Base-by-base conservation (phyloP, 2,888 invertebrate genomes). In the Apodemia zela region DNA sequence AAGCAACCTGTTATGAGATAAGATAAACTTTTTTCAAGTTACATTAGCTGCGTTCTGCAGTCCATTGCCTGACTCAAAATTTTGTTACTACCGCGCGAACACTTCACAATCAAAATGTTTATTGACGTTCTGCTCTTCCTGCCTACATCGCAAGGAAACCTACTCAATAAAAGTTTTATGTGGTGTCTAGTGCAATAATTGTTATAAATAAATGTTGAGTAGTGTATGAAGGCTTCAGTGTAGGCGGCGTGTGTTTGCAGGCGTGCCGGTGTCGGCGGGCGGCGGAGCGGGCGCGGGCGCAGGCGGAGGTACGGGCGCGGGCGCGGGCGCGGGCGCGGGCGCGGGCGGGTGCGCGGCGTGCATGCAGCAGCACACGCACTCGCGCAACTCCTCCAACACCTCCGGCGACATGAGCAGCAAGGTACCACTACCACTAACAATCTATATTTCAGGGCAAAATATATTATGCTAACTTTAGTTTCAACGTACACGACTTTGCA, bases 361-460 rank as follows among this genome's bases (percentile, higher is more conserved):
- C 71, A 70, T 80, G 72, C 84, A 85, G 74, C 85, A 85, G 72
- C 93, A 92, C 75, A 94, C 94, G 67, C 95, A 95, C 88, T 95
- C 95, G 64, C 87, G 96, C 72, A 95, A 95, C 92, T 95, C 95
- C 72, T 95, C 95, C 81, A 95, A 95, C 89, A 95, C 95, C 79
- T 94, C 93, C 60, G 91, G 89, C 5, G 92, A 92, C 70, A 88
- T 89, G 88, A 90, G 92, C 79, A 92, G 92, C 75, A 92, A 92
- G 85, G 92, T 90, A 67, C 25, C 60, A 15, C 3, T 17, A 35
- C 11, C 57, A 35, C 18, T 15, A 33, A 33, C 7, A 7, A 8
- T 33, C 8, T 33, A 8, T 8, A 8, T 33, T 33, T 33, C 8
- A 33, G 8, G 8, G 8, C 33, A 33, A 8, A 33, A 8, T 33